A percentile compares a stretch with the other conserved stretches of the same genome.
Evolutionary conservation across 2,888 invertebrate species (phyloP).

Genomic region (Halictus ligatus): DNA sequence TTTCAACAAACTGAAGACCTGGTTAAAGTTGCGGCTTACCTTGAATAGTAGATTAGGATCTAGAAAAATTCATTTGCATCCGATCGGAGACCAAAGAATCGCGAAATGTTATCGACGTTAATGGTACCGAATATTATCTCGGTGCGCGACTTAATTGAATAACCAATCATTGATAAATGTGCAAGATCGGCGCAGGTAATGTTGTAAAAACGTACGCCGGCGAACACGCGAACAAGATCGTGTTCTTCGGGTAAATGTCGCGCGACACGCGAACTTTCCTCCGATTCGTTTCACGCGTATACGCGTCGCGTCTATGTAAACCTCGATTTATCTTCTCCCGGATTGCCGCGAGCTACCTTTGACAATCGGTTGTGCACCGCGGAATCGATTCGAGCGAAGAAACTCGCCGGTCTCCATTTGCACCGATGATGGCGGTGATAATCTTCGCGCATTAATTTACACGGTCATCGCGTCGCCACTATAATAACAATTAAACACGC

Average conservation of each 20-base stretch:
- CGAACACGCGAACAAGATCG: slow-evolving; percentile 27
- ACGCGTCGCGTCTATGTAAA: background rate
- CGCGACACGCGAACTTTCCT: slow-evolving; percentile 23
- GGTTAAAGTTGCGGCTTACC: background rate
- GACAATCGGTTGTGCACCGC: slow-evolving; percentile 29
- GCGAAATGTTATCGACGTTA: background rate
- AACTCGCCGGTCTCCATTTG: slow-evolving; percentile 23
- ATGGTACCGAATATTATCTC: background rate
- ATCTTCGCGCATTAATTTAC: slow-evolving; percentile 30
- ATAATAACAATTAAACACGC: slow-evolving; percentile 21
- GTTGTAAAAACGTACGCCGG: slow-evolving; percentile 6
- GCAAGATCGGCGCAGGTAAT: background rate
- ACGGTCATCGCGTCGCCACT: background rate
- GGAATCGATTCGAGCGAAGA: slow-evolving; percentile 5
- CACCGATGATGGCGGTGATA: slow-evolving; percentile 16
- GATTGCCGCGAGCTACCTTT: background rate
- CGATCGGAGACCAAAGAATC: background rate
- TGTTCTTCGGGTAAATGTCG: slow-evolving; percentile 28
- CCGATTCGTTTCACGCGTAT: background rate
- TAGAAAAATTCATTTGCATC: background rate
- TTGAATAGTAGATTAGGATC: background rate
- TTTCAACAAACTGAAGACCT: background rate
- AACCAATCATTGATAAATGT: slow-evolving; percentile 42
- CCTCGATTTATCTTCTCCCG: slow-evolving; percentile 22
- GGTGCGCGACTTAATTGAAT: slow-evolving; percentile 27